These are phyloP conservation scores for Pachyuromys duprasi DNA, from an alignment of 2,797 vertebrate species.

Conservation along the genomic window DNA sequence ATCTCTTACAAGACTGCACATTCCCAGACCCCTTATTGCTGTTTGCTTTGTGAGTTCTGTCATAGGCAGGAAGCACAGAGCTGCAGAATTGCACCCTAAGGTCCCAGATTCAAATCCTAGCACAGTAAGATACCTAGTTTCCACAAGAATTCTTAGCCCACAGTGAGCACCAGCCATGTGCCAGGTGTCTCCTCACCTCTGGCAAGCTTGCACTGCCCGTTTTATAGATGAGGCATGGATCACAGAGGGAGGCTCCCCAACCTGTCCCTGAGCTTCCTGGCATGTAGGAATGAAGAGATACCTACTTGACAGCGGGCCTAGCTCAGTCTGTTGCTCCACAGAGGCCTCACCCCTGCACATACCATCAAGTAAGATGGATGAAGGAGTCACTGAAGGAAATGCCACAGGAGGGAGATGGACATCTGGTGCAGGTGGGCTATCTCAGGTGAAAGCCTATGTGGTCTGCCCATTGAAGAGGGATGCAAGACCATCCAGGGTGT, in stretches of 20 bases:
- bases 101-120: not conserved
- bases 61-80: fast-evolving
- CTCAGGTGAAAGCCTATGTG: not conserved
- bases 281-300: too few relatives aligned
- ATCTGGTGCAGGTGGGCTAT: not conserved
- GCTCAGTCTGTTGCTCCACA: not conserved
- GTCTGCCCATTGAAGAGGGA: not conserved
- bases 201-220: not conserved
- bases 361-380: not conserved
- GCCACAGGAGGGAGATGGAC: fast-evolving
- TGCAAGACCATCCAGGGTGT: fast-evolving
- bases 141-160: fast-evolving
- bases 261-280: not conserved
- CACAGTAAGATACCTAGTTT: not conserved
- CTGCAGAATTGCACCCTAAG: not conserved
- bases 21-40: not conserved
- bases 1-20: not conserved
- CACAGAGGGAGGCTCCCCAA: fast-evolving
- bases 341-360: too few relatives aligned
- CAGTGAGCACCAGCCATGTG: fast-evolving
- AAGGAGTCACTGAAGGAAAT: too few relatives aligned
- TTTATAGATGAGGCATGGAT: not conserved
- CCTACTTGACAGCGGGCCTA: not conserved
- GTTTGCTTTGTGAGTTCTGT: not conserved
- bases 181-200: not conserved